phyloP scores from a whole-genome alignment of 2,888 invertebrate species.

The Helicoverpa assulta region DNA sequence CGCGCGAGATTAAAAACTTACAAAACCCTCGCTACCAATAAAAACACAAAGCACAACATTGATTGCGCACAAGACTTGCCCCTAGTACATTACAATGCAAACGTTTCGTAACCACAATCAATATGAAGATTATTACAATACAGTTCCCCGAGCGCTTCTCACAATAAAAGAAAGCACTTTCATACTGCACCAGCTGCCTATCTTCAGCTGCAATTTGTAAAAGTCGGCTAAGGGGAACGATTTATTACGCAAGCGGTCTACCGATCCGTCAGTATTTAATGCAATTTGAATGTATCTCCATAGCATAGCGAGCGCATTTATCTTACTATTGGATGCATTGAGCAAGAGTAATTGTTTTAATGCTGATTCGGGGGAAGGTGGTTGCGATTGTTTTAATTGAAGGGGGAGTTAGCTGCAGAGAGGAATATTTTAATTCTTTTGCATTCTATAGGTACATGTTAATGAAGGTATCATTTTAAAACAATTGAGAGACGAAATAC shows the following conservation, averaged over 20 bases:
- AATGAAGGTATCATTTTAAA: no score
- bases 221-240: slow-evolving; percentile 53
- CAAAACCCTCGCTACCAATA: no score
- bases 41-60: no score
- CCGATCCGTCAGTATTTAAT: slow-evolving; percentile 58
- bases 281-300: slow-evolving; percentile 53
- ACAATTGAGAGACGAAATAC: no score
- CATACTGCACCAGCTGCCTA: slow-evolving; percentile 58
- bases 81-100: neutral
- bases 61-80: neutral
- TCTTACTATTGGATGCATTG: slow-evolving; percentile 47
- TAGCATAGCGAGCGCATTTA: slow-evolving; percentile 37
- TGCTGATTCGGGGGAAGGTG: slow-evolving; percentile 23
- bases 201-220: slow-evolving; percentile 57
- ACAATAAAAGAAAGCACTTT: slow-evolving; percentile 47
- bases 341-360: slow-evolving; percentile 50
- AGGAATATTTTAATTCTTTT: neutral
- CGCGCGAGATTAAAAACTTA: no score
- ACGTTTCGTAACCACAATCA: slow-evolving; percentile 28
- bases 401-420: neutral
- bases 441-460: no score
- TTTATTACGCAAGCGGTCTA: slow-evolving; percentile 54
- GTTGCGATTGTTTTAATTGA: slow-evolving; percentile 3
- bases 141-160: slow-evolving; percentile 8
- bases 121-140: slow-evolving; percentile 50